phyloP scores from a whole-genome alignment of 2,113 vertebrate species.

The Morone saxatilis region DNA sequence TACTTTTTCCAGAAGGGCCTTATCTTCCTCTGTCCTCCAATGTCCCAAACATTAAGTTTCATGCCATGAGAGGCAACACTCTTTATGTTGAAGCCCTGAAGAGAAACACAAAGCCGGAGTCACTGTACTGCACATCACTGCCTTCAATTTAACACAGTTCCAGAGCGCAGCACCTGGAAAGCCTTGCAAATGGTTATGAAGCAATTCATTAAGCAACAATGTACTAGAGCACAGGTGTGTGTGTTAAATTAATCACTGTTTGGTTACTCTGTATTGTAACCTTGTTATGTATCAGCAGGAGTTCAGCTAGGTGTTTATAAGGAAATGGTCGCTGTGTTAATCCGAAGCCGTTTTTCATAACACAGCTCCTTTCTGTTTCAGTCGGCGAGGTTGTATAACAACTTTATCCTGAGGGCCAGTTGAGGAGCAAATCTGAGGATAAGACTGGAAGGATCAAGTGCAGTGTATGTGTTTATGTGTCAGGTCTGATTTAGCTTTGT shows the following conservation, averaged over 20 bases:
- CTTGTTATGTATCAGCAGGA: slow-evolving; percentile 24
- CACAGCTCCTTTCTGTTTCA: slow-evolving; percentile 31
- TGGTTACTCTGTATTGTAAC: slow-evolving; percentile 1
- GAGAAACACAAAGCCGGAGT: slow-evolving; percentile 35
- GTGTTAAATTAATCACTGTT: slow-evolving; percentile 3
- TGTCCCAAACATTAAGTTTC: slow-evolving; percentile 91
- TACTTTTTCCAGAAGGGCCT: slow-evolving; percentile 91
- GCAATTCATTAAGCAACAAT: neutral
- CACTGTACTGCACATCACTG: slow-evolving; percentile 8
- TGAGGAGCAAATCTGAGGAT: slow-evolving; percentile 72
- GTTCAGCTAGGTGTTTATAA: neutral
- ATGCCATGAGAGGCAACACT: slow-evolving; percentile 89
- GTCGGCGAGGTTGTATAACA: slow-evolving; percentile 60
- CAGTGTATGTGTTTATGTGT: slow-evolving; percentile 61
- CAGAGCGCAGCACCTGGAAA: neutral
- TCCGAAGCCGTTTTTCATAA: slow-evolving; percentile 48
- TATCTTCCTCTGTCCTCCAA: slow-evolving; percentile 90
- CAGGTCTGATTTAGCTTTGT: slow-evolving; percentile 62
- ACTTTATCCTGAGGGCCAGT: slow-evolving; percentile 66
- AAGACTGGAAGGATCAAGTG: slow-evolving; percentile 72
- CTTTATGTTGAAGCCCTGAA: slow-evolving; percentile 91
- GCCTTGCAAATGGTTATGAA: neutral
- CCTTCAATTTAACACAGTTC: slow-evolving; percentile 6
- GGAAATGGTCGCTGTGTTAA: slow-evolving; percentile 33
- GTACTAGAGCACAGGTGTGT: neutral